These are phyloP conservation scores for Paracanthobrama guichenoti DNA, from an alignment of 2,113 vertebrate species.

Conservation along the genomic window DNA sequence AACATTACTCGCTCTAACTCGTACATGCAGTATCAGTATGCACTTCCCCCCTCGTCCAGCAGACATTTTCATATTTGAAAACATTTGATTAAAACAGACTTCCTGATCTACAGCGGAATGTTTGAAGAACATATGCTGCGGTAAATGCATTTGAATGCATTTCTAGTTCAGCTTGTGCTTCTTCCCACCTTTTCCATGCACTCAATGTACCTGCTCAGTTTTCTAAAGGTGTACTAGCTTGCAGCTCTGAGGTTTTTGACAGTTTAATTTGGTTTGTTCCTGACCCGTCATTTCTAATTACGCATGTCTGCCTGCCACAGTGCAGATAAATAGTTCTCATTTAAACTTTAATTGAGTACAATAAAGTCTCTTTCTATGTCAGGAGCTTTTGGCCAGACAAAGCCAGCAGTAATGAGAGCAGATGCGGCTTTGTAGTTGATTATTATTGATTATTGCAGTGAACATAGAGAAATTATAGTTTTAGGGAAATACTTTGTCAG, in stretches of 20 bases:
- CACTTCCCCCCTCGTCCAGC: background rate
- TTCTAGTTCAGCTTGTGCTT: background rate
- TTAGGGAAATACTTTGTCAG: background rate
- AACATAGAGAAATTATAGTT: background rate
- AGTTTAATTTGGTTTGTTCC: constrained; percentile 75
- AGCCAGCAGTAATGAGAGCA: constrained; percentile 22
- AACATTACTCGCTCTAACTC: constrained; percentile 1
- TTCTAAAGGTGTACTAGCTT: constrained; percentile 33
- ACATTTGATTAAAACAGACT: constrained; percentile 37
- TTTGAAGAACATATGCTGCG: background rate
- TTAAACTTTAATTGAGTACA: constrained; percentile 76
- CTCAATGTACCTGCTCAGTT: no score
- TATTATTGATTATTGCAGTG: background rate
- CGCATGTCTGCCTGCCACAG: constrained; percentile 52
- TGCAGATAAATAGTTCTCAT: constrained; percentile 64
- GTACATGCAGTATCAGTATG: background rate
- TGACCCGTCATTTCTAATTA: constrained; percentile 72
- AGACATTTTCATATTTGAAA: constrained; percentile 24
- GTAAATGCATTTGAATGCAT: constrained; percentile 10
- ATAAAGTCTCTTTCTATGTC: constrained; percentile 69
- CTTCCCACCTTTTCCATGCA: background rate
- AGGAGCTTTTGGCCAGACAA: constrained; percentile 35
- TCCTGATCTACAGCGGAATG: background rate
- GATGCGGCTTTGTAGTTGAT: background rate
- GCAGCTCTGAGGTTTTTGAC: constrained; percentile 63